Base-by-base conservation (phyloP, 2,888 invertebrate species). In the Tipula vernalis region DNA sequence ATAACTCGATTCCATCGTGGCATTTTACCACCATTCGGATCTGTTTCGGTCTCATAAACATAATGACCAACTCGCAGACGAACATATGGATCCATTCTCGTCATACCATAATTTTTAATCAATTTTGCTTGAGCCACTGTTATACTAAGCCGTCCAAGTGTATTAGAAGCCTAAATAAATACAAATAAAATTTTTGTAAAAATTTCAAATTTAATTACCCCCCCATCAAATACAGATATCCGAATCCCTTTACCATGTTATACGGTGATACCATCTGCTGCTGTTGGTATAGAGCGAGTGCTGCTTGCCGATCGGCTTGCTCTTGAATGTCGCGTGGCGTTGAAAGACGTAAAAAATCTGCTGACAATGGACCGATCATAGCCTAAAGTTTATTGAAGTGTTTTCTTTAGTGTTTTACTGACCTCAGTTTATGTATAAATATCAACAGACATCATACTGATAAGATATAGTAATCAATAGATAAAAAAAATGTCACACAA, bases 1-100 rank as follows among this genome's bases (percentile, higher is more conserved):
- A 99, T 95, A 86, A 96, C 96, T 93, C 98, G 98, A 92, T 98
- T 98, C 99, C 99, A 99, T 88, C 96, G 93, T 3, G 99, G 99
- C 89, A 95, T 97, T 91, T 98, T 98, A 36, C 98, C 98, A 44
- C 98, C 99, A 92, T 97, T 98, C 87, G 96, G 95, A 90, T 97
- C 97, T 0, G 98, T 98, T 89, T 97, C 98, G 0, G 98, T 99
- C 92, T 99, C 99, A 91, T 98, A 98, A 87, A 98, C 96, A 89
- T 96, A 95, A 91, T 98, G 98, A 0, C 98, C 99, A 36, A 99
- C 95, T 88, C 98, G 94, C 87, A 99, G 92, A 87, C 99, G 94
- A 44, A 97, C 98, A 91, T 99, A 99, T 0, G 98, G 98, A 92
- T 99, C 98, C 98, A 98, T 99, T 87, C 97, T 94, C 0, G 97